Evolutionary conservation across 2,888 invertebrate genomes (phyloP), one percentile per base, ranked within the genome.

Genomic region (Drosophila putrida): DNA sequence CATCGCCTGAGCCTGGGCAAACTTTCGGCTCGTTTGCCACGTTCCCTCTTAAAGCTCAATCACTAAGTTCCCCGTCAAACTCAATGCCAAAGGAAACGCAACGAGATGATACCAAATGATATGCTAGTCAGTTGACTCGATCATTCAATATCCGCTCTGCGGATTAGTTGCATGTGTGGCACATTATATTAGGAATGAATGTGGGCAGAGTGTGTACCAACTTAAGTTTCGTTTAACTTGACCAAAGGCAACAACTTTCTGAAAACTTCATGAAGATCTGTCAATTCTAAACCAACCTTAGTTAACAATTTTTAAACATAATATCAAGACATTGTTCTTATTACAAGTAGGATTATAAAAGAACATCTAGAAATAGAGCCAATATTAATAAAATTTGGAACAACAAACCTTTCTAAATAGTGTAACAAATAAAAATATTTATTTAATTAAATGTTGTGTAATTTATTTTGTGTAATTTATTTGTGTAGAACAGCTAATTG

Each of bases 91-190:
- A 8, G 9, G 13, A 43, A 41, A 47, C 46, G 33, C 38, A 39
- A 44, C 49, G 38, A 59, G 63, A 57, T 54, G 49, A 44, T 47
- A 13, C 15, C 60, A 49, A 47, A 46, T 47, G 51, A 51, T 33
- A 55, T 28, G 72, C 43, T 15, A 57, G 55, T 43, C 43, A 46
- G 64, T 33, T 28, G 65, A 43, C 57, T 46, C 75, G 75, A 78
- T 75, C 75, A 61, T 60, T 75, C 75, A 75, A 75, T 69, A 55
- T 57, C 27, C 27, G 28, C 61, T 36, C 46, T 41, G 41, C 58
- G 75, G 78, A 62, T 75, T 74, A 75, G 55, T 27, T 58, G 44
- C 63, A 49, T 63, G 27, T 55, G 49, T 72, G 78, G 8, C 38
- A 36, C 35, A 27, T 66, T 57, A 49, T 39, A 36, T 20, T 4